Conservation (phyloP, 2,113 vertebrate species). For the Loxodonta africana region DNA sequence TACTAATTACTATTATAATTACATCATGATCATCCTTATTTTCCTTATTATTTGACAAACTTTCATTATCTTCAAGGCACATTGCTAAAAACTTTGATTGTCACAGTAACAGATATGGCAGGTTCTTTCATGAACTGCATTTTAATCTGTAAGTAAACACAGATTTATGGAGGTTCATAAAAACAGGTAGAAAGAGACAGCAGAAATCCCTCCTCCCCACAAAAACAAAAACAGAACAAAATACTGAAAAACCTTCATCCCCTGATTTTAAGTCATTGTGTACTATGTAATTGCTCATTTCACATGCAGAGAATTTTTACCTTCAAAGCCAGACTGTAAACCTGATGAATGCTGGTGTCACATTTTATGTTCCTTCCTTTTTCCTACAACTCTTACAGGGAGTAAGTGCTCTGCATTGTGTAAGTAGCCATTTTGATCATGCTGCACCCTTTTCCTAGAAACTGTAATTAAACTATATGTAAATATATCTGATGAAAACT, state of each 20-base stretch:
- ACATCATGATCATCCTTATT: not conserved
- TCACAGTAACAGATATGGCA: not conserved
- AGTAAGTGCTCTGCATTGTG: not conserved
- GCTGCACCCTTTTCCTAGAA: not conserved
- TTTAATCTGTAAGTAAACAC: not conserved
- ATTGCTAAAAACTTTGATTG: not conserved
- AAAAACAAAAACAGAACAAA: not conserved
- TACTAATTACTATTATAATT: not conserved
- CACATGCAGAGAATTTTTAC: not conserved
- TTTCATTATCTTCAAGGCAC: not conserved
- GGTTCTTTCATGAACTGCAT: not conserved
- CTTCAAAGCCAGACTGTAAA: not conserved
- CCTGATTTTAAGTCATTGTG: not conserved
- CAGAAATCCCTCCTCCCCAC: not conserved
- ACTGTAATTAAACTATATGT: not conserved
- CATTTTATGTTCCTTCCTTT: not conserved
- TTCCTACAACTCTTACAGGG: not conserved
- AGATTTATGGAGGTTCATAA: not conserved
- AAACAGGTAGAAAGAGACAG: not conserved
- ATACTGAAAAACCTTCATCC: not conserved
- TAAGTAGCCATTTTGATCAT: not conserved
- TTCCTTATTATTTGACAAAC: not conserved
- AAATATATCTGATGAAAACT: conserved; percentile 2
- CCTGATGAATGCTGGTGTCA: not conserved
- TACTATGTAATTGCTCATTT: not conserved